Percentiles rank a stretch among this genome's conserved stretches.
phyloP scores from a whole-genome alignment of 2,888 invertebrate species.

The Synanthedon tipuliformis region DNA sequence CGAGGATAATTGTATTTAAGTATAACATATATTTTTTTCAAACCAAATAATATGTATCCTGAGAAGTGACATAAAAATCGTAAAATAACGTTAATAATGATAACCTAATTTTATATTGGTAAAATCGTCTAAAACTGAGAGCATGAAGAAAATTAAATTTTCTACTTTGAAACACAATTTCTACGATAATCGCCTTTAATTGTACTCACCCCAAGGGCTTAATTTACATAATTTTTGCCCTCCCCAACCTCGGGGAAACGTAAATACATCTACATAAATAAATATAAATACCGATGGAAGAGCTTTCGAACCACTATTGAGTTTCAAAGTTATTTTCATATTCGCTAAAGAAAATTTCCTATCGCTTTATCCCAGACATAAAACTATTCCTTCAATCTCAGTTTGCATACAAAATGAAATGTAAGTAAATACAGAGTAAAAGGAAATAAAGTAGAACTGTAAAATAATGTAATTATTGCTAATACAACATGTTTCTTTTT shows the following conservation, averaged over 20 bases:
- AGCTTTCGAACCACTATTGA: conserved; percentile 32
- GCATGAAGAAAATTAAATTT: conserved; percentile 26
- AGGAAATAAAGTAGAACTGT: too few relatives aligned
- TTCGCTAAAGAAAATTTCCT: neutral
- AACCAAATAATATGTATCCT: too few relatives aligned
- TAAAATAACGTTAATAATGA: too few relatives aligned
- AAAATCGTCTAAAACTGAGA: too few relatives aligned
- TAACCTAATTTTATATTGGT: too few relatives aligned
- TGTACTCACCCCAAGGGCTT: conserved; percentile 46
- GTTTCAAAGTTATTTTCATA: conserved; percentile 16
- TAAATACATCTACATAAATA: conserved; percentile 47
- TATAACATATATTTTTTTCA: too few relatives aligned
- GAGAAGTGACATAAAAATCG: too few relatives aligned
- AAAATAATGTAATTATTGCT: too few relatives aligned
- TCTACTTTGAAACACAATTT: conserved; percentile 38
- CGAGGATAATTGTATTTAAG: too few relatives aligned
- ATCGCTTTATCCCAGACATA: too few relatives aligned
- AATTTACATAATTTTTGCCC: conserved; percentile 58
- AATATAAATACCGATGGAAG: conserved; percentile 30
- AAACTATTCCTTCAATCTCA: too few relatives aligned
- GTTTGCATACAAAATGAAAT: neutral
- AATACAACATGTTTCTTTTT: too few relatives aligned
- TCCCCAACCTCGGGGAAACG: conserved; percentile 27
- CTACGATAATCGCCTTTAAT: conserved; percentile 57
- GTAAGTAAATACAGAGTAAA: neutral